Conservation (phyloP, 1,140 invertebrate species). For the Babylonia areolata region DNA sequence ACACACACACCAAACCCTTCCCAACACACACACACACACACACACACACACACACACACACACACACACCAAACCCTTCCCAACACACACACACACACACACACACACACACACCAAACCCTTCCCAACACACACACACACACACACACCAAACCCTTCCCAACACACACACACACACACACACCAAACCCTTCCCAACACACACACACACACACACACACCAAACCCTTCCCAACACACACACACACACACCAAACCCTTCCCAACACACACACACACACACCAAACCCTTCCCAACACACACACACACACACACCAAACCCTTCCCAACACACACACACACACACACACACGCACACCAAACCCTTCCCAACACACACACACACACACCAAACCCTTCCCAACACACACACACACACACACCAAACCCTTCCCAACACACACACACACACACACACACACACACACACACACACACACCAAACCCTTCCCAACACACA, state of each 20-base stretch:
- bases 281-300: too few species aligned
- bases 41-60: conserved; percentile 1
- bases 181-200: too few species aligned
- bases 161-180: background rate
- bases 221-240: too few species aligned
- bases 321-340: background rate
- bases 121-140: background rate
- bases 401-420: conserved; percentile 3
- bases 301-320: background rate
- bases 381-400: background rate
- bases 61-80: background rate
- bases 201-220: too few species aligned
- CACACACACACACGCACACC: too few species aligned
- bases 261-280: background rate
- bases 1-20: background rate
- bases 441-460: conserved; percentile 1
- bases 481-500: too few species aligned
- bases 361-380: too few species aligned
- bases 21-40: conserved; percentile 21
- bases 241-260: background rate
- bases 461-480: background rate
- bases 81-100: too few species aligned
- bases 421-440: too few species aligned
- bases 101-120: background rate
- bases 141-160: too few species aligned